Conservation (phyloP, 2,113 vertebrate genomes). For the Acinonyx jubatus region DNA sequence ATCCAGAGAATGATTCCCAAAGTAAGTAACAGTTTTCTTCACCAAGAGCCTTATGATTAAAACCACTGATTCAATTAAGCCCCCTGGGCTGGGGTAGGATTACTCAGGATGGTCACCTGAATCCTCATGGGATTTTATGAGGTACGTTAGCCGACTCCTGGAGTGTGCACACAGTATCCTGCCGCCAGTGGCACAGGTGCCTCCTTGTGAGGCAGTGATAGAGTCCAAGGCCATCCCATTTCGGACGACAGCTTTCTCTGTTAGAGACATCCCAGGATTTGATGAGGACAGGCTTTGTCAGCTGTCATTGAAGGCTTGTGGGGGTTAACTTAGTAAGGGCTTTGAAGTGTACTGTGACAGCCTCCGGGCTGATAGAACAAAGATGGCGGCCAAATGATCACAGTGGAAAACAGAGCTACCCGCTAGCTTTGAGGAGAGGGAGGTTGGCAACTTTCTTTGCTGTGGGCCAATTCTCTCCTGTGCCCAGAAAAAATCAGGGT, state of each 20-base stretch:
- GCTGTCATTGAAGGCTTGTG: background rate
- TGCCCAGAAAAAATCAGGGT: background rate
- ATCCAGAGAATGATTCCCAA: background rate
- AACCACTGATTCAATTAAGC: background rate
- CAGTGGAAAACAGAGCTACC: background rate
- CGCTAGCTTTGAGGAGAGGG: background rate
- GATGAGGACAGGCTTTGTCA: background rate
- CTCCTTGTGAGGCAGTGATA: background rate
- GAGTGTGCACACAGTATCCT: background rate
- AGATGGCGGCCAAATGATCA: no score
- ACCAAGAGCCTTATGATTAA: no score
- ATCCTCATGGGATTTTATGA: no score
- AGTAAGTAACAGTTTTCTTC: background rate
- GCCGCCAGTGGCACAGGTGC: background rate
- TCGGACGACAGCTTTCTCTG: background rate
- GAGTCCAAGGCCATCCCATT: background rate
- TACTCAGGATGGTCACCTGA: background rate
- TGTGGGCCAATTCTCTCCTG: background rate
- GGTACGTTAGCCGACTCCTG: background rate
- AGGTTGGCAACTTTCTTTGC: background rate
- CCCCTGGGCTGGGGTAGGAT: no score
- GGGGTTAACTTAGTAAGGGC: background rate
- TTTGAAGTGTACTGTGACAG: background rate
- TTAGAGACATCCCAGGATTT: background rate
- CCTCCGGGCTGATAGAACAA: background rate